Evolutionary conservation across 1,140 invertebrate species (phyloP).

Genomic region (Rhopalosiphum maidis): DNA sequence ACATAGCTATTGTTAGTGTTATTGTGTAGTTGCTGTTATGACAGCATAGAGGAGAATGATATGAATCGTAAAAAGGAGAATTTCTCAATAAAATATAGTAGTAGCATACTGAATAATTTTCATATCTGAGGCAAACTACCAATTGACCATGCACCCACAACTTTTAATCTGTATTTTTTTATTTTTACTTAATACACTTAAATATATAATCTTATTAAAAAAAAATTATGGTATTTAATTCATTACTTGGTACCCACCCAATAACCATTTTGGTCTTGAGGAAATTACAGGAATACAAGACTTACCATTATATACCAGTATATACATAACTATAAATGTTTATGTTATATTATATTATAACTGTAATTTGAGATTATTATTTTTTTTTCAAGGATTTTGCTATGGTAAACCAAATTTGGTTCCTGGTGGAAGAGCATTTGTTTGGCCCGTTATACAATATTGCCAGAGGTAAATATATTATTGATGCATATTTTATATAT

Average conservation of each 20-base stretch:
- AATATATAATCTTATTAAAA: too few relatives aligned
- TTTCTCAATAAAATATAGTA: background rate
- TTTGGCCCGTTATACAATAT: constrained; percentile 93
- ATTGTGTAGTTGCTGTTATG: background rate
- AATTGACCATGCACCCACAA: too few relatives aligned
- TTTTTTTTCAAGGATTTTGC: constrained; percentile 79
- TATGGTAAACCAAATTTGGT: constrained; percentile 89
- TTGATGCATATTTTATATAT: background rate
- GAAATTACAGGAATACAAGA: background rate
- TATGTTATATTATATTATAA: too few relatives aligned
- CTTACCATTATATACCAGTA: background rate
- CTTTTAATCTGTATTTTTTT: too few relatives aligned
- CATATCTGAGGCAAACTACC: too few relatives aligned
- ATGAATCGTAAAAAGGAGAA: background rate
- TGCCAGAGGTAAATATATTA: constrained; percentile 80
- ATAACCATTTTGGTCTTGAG: too few relatives aligned
- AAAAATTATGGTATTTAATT: too few relatives aligned
- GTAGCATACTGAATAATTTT: too few relatives aligned
- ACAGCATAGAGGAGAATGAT: background rate
- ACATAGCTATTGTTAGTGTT: background rate
- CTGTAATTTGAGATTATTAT: too few relatives aligned
- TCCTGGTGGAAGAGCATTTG: constrained; percentile 94
- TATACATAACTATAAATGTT: too few relatives aligned
- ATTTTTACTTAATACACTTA: too few relatives aligned
- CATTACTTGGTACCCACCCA: too few relatives aligned